Evolutionary conservation across 2,797 vertebrate species (phyloP).

Genomic region (Poecilia velifera): DNA sequence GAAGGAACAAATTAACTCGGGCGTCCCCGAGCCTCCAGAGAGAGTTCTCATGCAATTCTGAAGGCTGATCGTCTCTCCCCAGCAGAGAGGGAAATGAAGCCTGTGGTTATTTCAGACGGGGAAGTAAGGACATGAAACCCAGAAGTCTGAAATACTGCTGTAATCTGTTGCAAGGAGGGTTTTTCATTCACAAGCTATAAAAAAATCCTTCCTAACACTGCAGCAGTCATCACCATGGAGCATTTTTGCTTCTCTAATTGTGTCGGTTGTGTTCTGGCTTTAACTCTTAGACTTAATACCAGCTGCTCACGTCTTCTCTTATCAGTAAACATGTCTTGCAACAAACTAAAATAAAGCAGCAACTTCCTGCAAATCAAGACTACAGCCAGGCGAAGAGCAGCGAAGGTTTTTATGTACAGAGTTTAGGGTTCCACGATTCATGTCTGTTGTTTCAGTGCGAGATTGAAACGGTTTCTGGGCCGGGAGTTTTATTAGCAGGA

Average conservation of each 20-base stretch:
- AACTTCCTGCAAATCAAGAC: neutral
- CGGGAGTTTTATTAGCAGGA: neutral
- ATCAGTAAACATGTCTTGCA: neutral
- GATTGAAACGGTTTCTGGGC: neutral
- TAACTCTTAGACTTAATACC: neutral
- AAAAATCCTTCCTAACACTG: neutral
- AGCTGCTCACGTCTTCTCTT: neutral
- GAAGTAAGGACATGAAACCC: conserved; percentile 31
- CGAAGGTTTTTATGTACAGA: neutral
- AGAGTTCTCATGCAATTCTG: conserved; percentile 39
- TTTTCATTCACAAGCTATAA: neutral
- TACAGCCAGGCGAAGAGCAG: neutral
- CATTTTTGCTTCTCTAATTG: neutral
- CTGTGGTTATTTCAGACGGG: conserved; percentile 53
- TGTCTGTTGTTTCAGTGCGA: neutral
- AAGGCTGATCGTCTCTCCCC: conserved; percentile 41
- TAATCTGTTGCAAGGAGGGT: conserved; percentile 15
- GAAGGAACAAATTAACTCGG: conserved; percentile 44
- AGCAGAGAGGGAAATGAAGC: conserved; percentile 60
- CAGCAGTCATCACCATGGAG: neutral
- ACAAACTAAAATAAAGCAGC: neutral
- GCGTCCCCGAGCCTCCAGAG: conserved; percentile 23
- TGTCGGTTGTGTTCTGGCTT: neutral
- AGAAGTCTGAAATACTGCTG: conserved; percentile 25
- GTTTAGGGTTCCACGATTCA: neutral